Percentiles rank a stretch among this genome's conserved stretches.
Evolutionary conservation across 2,888 invertebrate species (phyloP).

Genomic region (Synergus umbraculus): DNA sequence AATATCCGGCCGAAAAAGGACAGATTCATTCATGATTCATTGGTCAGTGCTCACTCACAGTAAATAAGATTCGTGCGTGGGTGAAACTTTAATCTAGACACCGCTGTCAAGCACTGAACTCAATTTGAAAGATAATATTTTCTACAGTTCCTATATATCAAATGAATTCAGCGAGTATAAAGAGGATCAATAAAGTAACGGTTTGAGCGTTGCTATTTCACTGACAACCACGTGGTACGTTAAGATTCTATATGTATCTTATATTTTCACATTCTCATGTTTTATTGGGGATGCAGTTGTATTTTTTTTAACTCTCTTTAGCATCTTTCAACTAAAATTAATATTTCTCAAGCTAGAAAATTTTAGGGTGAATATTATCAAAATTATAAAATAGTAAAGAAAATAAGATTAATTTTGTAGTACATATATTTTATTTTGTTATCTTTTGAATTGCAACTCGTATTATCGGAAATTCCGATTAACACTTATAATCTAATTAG

Average conservation of each 20-base stretch:
- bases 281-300: not conserved
- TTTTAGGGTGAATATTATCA: not conserved
- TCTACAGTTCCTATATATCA: not conserved
- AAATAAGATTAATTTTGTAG: not conserved
- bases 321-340: not conserved
- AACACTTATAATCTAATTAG: not conserved
- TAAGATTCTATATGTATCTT: not conserved
- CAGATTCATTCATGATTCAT: constrained; percentile 3
- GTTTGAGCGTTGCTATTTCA: constrained; percentile 13
- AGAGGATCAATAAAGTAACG: constrained; percentile 23
- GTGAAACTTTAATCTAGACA: not conserved
- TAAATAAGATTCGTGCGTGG: not conserved
- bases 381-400: not conserved
- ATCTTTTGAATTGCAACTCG: not conserved
- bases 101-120: not conserved
- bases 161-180: not conserved
- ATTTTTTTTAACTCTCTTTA: not conserved
- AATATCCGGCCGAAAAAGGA: constrained; percentile 49
- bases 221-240: constrained; percentile 37
- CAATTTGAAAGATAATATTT: not conserved
- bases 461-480: not conserved
- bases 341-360: not conserved
- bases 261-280: not conserved
- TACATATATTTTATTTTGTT: not conserved
- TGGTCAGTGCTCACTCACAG: not conserved